Percentiles rank a stretch among this genome's conserved stretches.
Evolutionary conservation across 2,113 vertebrate genomes (phyloP).

Genomic region (Neogobius melanostomus): DNA sequence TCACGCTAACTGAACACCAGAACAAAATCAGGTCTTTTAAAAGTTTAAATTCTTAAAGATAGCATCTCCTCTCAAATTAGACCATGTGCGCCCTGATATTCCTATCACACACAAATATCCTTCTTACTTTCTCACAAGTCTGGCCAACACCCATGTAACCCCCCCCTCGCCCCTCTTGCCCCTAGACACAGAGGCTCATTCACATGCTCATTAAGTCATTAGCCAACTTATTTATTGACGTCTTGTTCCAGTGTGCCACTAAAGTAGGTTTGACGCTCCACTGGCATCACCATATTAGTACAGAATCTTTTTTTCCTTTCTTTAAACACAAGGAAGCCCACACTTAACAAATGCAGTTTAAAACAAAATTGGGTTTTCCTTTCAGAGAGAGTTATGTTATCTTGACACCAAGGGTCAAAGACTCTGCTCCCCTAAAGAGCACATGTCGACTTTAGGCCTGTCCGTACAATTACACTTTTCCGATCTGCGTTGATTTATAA

Average conservation of each 20-base stretch:
- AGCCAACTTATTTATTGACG: constrained; percentile 71
- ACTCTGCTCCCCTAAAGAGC: neutral
- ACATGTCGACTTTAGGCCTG: neutral
- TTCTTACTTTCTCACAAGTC: constrained; percentile 6
- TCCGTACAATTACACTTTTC: neutral
- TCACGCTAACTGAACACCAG: too few species aligned
- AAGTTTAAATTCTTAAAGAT: too few species aligned
- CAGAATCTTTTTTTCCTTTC: constrained; percentile 11
- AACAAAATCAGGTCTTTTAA: too few species aligned
- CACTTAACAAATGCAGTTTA: neutral
- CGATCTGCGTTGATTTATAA: too few species aligned
- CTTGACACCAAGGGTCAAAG: neutral
- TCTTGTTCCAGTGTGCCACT: constrained; percentile 48
- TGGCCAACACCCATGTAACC: constrained; percentile 27
- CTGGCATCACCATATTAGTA: constrained; percentile 57
- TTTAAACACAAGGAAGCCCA: neutral
- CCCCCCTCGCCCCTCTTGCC: constrained; percentile 14
- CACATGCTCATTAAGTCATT: constrained; percentile 71
- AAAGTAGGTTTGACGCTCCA: constrained; percentile 36
- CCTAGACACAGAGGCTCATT: constrained; percentile 56
- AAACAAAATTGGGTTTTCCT: neutral
- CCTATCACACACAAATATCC: constrained; percentile 7
- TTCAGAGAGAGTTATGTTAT: neutral
- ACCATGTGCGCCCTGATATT: constrained; percentile 7
- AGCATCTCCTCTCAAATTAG: neutral